phyloP scores from a whole-genome alignment of 2,888 invertebrate genomes.

The Drosophila parthenogenetica region DNA sequence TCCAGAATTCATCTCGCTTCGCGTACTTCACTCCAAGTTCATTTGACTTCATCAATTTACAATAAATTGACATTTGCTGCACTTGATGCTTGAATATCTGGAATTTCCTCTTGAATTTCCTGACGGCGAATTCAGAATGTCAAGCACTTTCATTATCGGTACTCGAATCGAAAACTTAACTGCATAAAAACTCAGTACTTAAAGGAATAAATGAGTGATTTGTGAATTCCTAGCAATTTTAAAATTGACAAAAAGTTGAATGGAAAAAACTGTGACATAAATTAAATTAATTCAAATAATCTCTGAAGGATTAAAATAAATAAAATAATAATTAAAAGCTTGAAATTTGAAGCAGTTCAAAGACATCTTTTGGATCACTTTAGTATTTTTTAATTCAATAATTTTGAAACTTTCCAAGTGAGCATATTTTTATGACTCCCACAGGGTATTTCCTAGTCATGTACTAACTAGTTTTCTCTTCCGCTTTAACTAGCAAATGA shows the following conservation, averaged over 20 bases:
- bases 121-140: neutral
- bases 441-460: neutral
- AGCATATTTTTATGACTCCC: too few relatives aligned
- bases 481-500: conserved; percentile 14
- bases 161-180: neutral
- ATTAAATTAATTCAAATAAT: too few relatives aligned
- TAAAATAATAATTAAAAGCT: too few relatives aligned
- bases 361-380: too few relatives aligned
- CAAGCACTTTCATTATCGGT: conserved; percentile 12
- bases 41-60: conserved; percentile 9
- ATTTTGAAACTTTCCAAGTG: too few relatives aligned
- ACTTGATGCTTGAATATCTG: conserved; percentile 3
- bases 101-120: neutral
- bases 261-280: too few relatives aligned
- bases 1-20: neutral
- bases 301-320: too few relatives aligned
- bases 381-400: too few relatives aligned
- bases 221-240: too few relatives aligned
- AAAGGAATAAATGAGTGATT: neutral
- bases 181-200: neutral
- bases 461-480: neutral
- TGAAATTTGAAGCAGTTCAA: too few relatives aligned
- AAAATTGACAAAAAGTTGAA: too few relatives aligned
- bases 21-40: neutral
- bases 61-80: conserved; percentile 7